Percentiles rank a stretch among this genome's conserved stretches.
Evolutionary conservation across 2,797 vertebrate genomes (phyloP).

Genomic region (Pteropus rufus): DNA sequence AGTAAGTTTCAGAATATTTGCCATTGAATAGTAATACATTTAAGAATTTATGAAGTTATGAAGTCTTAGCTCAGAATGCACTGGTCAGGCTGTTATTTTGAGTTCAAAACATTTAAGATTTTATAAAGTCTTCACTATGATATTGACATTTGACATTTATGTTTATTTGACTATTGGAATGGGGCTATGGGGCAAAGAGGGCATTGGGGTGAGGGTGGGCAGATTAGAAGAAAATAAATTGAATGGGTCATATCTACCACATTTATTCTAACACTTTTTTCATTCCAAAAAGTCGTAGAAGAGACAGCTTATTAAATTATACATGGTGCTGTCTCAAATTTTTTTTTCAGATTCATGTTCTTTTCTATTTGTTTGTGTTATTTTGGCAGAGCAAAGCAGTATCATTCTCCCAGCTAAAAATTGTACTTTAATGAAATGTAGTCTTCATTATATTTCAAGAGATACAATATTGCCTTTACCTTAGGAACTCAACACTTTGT

Average conservation of each 20-base stretch:
- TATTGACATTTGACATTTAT: conserved; percentile 4
- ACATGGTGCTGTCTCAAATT: conserved; percentile 8
- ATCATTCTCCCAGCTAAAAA: conserved; percentile 31
- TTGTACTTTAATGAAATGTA: conserved; percentile 32
- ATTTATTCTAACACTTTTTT: conserved; percentile 29
- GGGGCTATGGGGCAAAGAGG: background rate
- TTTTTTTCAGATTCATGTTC: conserved; percentile 43
- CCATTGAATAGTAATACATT: conserved; percentile 6
- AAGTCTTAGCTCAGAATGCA: conserved; percentile 1
- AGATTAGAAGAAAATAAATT: conserved; percentile 11
- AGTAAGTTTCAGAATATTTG: conserved; percentile 45
- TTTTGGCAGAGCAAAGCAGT: conserved; percentile 41
- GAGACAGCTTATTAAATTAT: conserved; percentile 59
- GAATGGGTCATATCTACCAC: background rate
- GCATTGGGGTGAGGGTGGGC: background rate
- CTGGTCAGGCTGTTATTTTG: conserved; percentile 23
- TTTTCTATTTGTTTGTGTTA: conserved; percentile 44
- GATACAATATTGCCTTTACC: conserved; percentile 24
- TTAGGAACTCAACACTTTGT: conserved; percentile 32
- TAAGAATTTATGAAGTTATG: conserved; percentile 67
- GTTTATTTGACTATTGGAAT: background rate
- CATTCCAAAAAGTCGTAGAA: conserved; percentile 4
- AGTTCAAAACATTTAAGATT: conserved; percentile 49
- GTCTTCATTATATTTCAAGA: conserved; percentile 37
- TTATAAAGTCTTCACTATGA: conserved; percentile 35